phyloP scores from a whole-genome alignment of 2,888 invertebrate genomes.

The Phortica okadai region DNA sequence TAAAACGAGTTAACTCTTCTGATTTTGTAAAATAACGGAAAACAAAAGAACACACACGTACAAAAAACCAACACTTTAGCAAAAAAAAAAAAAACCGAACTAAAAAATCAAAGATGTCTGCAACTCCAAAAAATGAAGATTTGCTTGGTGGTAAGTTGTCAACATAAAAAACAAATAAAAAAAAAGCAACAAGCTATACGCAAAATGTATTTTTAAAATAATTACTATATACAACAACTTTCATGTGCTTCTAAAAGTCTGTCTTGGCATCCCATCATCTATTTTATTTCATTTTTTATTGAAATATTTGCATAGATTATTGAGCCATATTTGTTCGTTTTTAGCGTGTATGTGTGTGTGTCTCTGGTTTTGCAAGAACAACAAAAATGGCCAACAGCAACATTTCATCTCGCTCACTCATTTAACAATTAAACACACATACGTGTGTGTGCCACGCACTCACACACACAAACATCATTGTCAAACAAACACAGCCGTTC shows the following conservation, averaged over 20 bases:
- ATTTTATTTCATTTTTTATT: conserved; percentile 11
- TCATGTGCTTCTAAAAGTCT: not conserved
- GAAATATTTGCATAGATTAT: not conserved
- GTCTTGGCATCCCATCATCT: too few species aligned
- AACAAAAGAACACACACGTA: conserved; percentile 45
- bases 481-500: not conserved
- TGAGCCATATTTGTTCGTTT: not conserved
- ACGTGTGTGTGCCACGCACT: not conserved
- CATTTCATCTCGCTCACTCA: conserved; percentile 5
- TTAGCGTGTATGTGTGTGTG: not conserved
- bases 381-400: conserved; percentile 1
- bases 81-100: conserved; percentile 41
- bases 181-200: not conserved
- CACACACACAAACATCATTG: not conserved
- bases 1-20: not conserved
- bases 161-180: not conserved
- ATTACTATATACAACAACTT: not conserved
- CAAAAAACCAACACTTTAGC: conserved; percentile 36
- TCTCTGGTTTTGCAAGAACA: conserved; percentile 23
- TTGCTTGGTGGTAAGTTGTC: conserved; percentile 75
- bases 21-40: conserved; percentile 32
- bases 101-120: conserved; percentile 70
- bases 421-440: not conserved
- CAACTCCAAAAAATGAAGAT: conserved; percentile 75
- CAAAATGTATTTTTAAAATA: not conserved